phyloP scores from a whole-genome alignment of 2,113 vertebrate genomes.

The Todiramphus chloris region DNA sequence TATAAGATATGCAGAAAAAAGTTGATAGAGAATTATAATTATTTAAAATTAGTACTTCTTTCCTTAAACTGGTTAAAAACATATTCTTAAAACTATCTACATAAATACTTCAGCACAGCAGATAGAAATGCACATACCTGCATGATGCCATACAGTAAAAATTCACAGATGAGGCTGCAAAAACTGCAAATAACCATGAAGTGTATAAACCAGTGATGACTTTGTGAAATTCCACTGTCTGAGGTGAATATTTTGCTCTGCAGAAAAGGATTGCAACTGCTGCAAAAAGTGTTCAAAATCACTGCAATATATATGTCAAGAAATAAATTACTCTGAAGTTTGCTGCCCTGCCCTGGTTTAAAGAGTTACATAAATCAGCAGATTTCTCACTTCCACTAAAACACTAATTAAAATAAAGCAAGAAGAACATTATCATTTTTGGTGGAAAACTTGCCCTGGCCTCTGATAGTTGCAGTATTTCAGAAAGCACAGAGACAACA shows the following conservation, averaged over 20 bases:
- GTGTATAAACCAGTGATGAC: background rate
- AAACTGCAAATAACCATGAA: constrained; percentile 12
- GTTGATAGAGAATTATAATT: background rate
- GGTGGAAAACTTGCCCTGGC: background rate
- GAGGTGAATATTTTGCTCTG: background rate
- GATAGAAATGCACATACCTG: background rate
- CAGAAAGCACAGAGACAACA: background rate
- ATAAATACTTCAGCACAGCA: background rate
- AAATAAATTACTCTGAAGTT: constrained; percentile 46
- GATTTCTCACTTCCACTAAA: constrained; percentile 7
- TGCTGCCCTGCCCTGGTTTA: constrained; percentile 14
- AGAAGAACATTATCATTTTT: constrained; percentile 29
- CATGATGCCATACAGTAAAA: background rate
- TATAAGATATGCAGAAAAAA: background rate
- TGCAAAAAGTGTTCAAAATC: constrained; percentile 16
- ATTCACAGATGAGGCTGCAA: constrained; percentile 1
- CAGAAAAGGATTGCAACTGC: constrained; percentile 31
- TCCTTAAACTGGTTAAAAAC: background rate
- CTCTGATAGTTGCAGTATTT: background rate
- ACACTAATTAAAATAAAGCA: constrained; percentile 42
- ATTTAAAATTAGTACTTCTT: background rate
- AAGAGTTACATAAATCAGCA: constrained; percentile 48
- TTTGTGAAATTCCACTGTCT: background rate
- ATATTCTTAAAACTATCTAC: background rate
- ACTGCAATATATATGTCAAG: constrained; percentile 22